Evolutionary conservation across 2,113 vertebrate species (phyloP).

Genomic region (Hippopotamus amphibius): DNA sequence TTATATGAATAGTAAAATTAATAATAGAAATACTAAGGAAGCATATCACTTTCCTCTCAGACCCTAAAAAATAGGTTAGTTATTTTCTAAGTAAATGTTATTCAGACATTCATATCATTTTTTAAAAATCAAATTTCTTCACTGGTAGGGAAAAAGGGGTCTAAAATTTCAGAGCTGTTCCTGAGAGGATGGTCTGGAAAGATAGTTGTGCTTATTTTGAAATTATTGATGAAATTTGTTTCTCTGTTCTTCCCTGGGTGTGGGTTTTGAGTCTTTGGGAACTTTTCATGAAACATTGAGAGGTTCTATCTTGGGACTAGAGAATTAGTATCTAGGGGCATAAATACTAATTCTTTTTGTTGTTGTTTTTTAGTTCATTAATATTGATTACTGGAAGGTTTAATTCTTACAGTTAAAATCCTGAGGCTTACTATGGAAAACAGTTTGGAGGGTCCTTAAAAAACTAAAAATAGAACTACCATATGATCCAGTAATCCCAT

Average conservation of each 20-base stretch:
- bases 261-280: neutral
- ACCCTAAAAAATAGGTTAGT: conserved; percentile 16
- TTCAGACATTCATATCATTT: neutral
- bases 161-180: conserved; percentile 1
- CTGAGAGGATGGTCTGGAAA: neutral
- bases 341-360: neutral
- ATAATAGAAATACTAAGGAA: conserved; percentile 4
- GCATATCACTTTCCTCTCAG: neutral
- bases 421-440: neutral
- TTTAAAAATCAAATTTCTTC: neutral
- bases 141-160: neutral
- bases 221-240: conserved; percentile 4
- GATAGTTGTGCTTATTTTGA: conserved; percentile 10
- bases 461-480: too few relatives aligned
- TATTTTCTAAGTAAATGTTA: conserved; percentile 50
- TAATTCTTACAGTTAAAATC: neutral
- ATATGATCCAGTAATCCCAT: too few relatives aligned
- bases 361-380: conserved; percentile 33
- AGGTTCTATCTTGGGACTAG: neutral
- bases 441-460: too few relatives aligned
- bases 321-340: neutral
- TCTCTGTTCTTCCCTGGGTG: neutral
- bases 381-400: neutral
- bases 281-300: neutral
- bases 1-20: conserved; percentile 28